These are phyloP conservation scores for Salvelinus fontinalis DNA, from an alignment of 2,113 vertebrate species.

Conservation along the genomic window DNA sequence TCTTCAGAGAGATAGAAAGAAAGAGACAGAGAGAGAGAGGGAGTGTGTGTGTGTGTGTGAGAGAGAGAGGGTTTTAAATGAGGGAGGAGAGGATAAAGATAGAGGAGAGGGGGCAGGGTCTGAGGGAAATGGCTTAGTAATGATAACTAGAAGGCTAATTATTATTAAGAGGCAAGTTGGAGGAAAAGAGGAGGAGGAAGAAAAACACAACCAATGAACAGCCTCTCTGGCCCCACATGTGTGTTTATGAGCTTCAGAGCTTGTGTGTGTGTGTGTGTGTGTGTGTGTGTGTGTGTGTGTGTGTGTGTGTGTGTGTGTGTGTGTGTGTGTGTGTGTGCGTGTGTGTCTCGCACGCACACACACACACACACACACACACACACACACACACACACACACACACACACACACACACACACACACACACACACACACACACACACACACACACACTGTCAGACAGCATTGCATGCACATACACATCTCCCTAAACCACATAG, in stretches of 20 bases:
- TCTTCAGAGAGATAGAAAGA: constrained; percentile 31
- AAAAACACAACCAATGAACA: constrained; percentile 42
- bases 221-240: constrained; percentile 4
- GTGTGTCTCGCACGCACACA: too few relatives aligned
- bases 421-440: too few relatives aligned
- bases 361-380: too few relatives aligned
- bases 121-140: constrained; percentile 51
- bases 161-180: constrained; percentile 36
- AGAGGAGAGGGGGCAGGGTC: constrained; percentile 12
- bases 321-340: background rate
- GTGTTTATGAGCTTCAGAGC: background rate
- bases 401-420: too few relatives aligned
- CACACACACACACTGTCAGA: too few relatives aligned
- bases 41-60: constrained; percentile 9
- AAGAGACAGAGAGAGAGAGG: constrained; percentile 2
- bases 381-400: too few relatives aligned
- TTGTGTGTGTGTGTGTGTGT: background rate
- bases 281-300: too few relatives aligned
- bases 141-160: constrained; percentile 53
- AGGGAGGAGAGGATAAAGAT: constrained; percentile 15
- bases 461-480: too few relatives aligned
- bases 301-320: too few relatives aligned
- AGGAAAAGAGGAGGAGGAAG: constrained; percentile 9
- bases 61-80: background rate
- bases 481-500: too few relatives aligned